phyloP scores from a whole-genome alignment of 2,797 vertebrate species.

The Phyllotis vaccarum region DNA sequence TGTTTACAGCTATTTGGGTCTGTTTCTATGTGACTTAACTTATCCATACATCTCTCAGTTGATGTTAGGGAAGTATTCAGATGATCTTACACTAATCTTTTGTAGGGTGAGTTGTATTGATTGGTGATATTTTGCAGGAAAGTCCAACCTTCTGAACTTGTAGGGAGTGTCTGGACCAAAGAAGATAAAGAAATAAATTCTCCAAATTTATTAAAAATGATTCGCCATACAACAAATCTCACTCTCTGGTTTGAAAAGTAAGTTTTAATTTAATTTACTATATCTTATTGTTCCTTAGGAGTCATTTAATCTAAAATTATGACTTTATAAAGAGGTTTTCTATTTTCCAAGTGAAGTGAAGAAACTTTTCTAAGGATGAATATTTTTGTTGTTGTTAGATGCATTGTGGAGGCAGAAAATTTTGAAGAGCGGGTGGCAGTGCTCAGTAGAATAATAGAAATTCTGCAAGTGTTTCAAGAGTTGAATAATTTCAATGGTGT shows the following conservation, averaged over 20 bases:
- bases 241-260: conserved; percentile 99
- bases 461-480: conserved; percentile 99
- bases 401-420: conserved; percentile 97
- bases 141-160: conserved; percentile 97
- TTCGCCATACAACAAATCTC: conserved; percentile 98
- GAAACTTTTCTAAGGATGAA: background rate
- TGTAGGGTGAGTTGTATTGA: conserved; percentile 61
- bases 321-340: conserved; percentile 11
- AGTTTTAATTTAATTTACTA: conserved; percentile 82
- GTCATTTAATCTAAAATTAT: conserved; percentile 52
- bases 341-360: background rate
- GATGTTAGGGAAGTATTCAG: conserved; percentile 53
- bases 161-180: conserved; percentile 99
- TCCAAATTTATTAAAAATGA: conserved; percentile 98
- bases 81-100: conserved; percentile 36
- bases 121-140: conserved; percentile 90
- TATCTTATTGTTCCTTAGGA: conserved; percentile 14
- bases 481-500: conserved; percentile 99
- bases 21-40: conserved; percentile 28
- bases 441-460: conserved; percentile 96
- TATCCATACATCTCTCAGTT: conserved; percentile 2
- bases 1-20: conserved; percentile 8
- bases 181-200: conserved; percentile 99
- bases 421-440: conserved; percentile 96
- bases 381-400: conserved; percentile 87